phyloP scores from a whole-genome alignment of 2,888 invertebrate genomes.

The Agrilus mali region DNA sequence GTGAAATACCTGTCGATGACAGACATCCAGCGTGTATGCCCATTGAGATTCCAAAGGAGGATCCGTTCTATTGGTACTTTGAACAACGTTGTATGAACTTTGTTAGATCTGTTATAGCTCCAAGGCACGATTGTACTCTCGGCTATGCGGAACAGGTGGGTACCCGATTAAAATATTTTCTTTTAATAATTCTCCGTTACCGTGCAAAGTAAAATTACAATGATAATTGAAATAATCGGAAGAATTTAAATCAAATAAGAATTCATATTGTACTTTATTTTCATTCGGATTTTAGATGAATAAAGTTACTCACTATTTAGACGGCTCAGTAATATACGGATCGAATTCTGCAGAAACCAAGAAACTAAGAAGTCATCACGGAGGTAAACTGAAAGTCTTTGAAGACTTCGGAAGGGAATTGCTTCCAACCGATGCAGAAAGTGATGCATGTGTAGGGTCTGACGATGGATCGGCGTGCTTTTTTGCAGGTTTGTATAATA shows the following conservation, averaged over 20 bases:
- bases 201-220: too few species aligned
- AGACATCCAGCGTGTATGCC: conserved; percentile 60
- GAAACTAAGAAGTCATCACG: conserved; percentile 44
- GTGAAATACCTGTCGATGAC: conserved; percentile 36
- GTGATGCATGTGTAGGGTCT: conserved; percentile 49
- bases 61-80: conserved; percentile 46
- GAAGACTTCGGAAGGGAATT: conserved; percentile 53
- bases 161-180: too few species aligned
- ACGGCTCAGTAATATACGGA: conserved; percentile 65
- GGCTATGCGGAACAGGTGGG: conserved; percentile 58
- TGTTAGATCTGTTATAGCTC: conserved; percentile 55
- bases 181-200: too few species aligned
- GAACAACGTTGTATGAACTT: conserved; percentile 58
- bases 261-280: not conserved
- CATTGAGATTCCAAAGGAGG: conserved; percentile 44
- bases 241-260: not conserved
- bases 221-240: too few species aligned
- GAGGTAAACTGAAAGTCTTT: conserved; percentile 51
- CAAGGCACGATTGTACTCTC: conserved; percentile 51
- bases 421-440: conserved; percentile 48
- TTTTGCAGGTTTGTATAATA: conserved; percentile 40
- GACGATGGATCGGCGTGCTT: conserved; percentile 55
- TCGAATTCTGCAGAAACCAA: conserved; percentile 44
- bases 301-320: conserved; percentile 60
- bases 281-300: conserved; percentile 44